Conservation (phyloP, 2,113 vertebrate genomes). For the Rhynchomys soricoides region DNA sequence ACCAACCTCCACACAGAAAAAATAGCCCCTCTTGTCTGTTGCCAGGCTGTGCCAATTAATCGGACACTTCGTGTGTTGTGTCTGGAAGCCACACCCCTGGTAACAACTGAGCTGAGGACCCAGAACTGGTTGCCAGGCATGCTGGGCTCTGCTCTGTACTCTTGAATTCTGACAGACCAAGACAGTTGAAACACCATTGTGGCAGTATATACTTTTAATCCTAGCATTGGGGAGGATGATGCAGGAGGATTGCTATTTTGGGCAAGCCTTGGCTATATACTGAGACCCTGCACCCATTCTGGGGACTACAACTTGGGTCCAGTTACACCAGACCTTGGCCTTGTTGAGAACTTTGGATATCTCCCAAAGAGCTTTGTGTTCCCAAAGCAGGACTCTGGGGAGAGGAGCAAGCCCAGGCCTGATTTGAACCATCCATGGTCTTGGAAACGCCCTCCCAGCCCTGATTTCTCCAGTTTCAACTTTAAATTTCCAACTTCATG, state of each 20-base stretch:
- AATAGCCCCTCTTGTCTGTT: neutral
- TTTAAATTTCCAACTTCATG: neutral
- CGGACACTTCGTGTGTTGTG: neutral
- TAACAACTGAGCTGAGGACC: neutral
- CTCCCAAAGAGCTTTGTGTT: neutral
- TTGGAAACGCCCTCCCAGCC: neutral
- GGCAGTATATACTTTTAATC: neutral
- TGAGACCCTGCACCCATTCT: neutral
- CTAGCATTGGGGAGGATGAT: neutral
- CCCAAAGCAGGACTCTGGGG: neutral
- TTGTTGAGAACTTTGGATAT: neutral
- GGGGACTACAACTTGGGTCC: fast-evolving
- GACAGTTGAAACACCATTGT: neutral
- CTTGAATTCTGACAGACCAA: fast-evolving
- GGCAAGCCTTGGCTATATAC: neutral
- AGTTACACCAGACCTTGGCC: neutral
- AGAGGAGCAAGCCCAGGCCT: neutral
- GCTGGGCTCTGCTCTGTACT: neutral
- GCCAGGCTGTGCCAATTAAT: neutral
- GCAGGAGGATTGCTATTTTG: neutral
- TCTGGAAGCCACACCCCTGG: neutral
- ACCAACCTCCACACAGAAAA: neutral
- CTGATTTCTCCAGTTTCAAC: neutral
- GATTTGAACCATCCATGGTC: too few relatives aligned
- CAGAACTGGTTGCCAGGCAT: neutral